Conservation (phyloP, 2,888 invertebrate species). For the Micropterix aruncella region DNA sequence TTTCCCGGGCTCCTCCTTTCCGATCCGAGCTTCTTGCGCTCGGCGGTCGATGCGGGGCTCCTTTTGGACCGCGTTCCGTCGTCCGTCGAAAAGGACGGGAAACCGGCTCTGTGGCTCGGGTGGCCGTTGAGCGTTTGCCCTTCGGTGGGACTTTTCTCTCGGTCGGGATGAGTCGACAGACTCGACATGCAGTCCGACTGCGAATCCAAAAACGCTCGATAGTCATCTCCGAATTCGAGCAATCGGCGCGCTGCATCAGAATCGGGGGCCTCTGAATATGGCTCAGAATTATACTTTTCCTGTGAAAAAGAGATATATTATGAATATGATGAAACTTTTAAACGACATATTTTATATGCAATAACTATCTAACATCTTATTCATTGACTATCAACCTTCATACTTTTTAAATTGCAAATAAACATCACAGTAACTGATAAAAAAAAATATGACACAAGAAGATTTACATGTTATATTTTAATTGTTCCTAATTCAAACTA, state of each 20-base stretch:
- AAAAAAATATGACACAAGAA: neutral
- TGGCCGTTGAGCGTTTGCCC: constrained; percentile 12
- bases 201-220: constrained; percentile 77
- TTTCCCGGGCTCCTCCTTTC: constrained; percentile 34
- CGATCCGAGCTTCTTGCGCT: constrained; percentile 34
- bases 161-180: constrained; percentile 49
- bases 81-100: constrained; percentile 12
- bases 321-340: too few species aligned
- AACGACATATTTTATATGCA: too few species aligned
- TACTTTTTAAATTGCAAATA: neutral
- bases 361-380: too few species aligned
- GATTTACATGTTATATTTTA: too few species aligned
- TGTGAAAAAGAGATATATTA: constrained; percentile 24
- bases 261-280: constrained; percentile 77
- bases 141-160: constrained; percentile 26
- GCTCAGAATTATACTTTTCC: constrained; percentile 86
- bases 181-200: constrained; percentile 81
- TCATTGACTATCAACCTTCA: too few species aligned
- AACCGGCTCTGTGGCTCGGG: constrained; percentile 12
- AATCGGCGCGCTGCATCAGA: constrained; percentile 72
- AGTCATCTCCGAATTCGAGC: constrained; percentile 82
- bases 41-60: constrained; percentile 36
- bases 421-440: constrained; percentile 1
- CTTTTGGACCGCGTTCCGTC: constrained; percentile 16
- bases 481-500: too few species aligned